Evolutionary conservation across 2,797 vertebrate species (phyloP), one percentile per base, ranked within the genome.

Genomic region (Linurgus olivaceus): DNA sequence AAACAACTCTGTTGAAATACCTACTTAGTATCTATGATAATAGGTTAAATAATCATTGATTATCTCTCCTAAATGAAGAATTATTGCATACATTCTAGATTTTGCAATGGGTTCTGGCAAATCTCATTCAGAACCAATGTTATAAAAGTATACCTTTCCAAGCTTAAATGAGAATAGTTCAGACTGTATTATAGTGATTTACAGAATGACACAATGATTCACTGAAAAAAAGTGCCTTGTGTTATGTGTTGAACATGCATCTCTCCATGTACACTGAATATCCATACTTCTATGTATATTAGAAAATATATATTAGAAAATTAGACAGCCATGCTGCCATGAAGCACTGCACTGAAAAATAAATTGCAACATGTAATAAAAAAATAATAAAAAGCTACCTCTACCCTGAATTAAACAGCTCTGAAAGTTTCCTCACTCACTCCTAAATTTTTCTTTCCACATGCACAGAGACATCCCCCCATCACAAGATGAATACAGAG

Each of bases 11-110:
- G 44, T 80, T 94, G 55, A 93, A 96, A 96, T 94, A 81, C 31
- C 47, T 93, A 80, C 78, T 97, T 96, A 95, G 77, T 73, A 57
- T 10, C 57, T 57, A 57, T 87, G 88, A 92, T 87, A 97, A 93
- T 62, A 95, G 66, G 51, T 80, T 95, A 97, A 96, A 88, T 8
- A 79, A 73, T 52, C 57, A 97, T 95, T 94, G 95, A 97, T 96
- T 97, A 88, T 90, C 74, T 91, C 95, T 96, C 86, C 68, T 67
- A 88, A 93, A 88, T 93, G 80, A 96, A 94, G 37, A 88, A 95
- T 94, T 82, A 65, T 92, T 90, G 45, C 61, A 84, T 76, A 50
- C 31, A 68, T 63, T 24, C 67, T 71, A 75, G 37, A 48, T 87
- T 95, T 90, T 93, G n/a, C 77, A 94, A 88, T 62, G 61, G 13